A percentile compares a stretch with the other conserved stretches of the same genome.
Conservation (phyloP, 2,797 vertebrate genomes). For the Astyanax mexicanus region DNA sequence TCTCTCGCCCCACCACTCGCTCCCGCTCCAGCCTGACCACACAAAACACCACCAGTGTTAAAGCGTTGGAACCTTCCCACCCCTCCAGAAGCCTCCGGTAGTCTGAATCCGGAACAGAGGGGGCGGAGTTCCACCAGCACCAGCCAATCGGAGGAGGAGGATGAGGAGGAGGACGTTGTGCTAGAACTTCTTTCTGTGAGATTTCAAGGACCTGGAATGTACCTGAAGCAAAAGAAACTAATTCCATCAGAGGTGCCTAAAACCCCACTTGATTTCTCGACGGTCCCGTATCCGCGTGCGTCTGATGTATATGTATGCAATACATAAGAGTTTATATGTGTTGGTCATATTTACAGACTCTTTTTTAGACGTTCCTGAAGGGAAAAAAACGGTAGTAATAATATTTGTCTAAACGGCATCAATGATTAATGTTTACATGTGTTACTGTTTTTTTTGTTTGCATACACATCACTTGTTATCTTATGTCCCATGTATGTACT, state of each 20-base stretch:
- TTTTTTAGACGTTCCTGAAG: conserved; percentile 59
- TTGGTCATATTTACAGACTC: conserved; percentile 43
- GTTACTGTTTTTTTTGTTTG: conserved; percentile 49
- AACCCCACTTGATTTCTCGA: conserved; percentile 68
- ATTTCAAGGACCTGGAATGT: conserved; percentile 73
- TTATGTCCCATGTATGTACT: conserved; percentile 53
- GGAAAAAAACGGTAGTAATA: conserved; percentile 54
- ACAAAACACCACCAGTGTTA: conserved; percentile 41
- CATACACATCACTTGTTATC: conserved; percentile 31
- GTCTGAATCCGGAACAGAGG: conserved; percentile 25
- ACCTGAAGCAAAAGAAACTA: conserved; percentile 69
- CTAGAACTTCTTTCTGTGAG: conserved; percentile 62
- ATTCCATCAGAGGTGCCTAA: conserved; percentile 78
- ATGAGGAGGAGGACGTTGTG: conserved; percentile 63
- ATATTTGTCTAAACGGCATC: conserved; percentile 53
- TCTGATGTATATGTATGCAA: conserved; percentile 63
- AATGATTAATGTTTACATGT: conserved; percentile 64
- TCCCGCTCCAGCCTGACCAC: conserved; percentile 48
- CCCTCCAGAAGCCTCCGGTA: conserved; percentile 36
- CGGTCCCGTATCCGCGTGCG: conserved; percentile 52
- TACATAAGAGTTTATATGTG: conserved; percentile 63
- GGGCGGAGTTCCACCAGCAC: conserved; percentile 71
- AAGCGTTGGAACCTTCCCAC: conserved; percentile 23
- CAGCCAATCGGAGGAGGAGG: conserved; percentile 74
- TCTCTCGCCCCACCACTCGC: conserved; percentile 48